Evolutionary conservation across 2,113 vertebrate species (phyloP), one percentile per base, ranked within the genome.

Genomic region (Phainopepla nitens): DNA sequence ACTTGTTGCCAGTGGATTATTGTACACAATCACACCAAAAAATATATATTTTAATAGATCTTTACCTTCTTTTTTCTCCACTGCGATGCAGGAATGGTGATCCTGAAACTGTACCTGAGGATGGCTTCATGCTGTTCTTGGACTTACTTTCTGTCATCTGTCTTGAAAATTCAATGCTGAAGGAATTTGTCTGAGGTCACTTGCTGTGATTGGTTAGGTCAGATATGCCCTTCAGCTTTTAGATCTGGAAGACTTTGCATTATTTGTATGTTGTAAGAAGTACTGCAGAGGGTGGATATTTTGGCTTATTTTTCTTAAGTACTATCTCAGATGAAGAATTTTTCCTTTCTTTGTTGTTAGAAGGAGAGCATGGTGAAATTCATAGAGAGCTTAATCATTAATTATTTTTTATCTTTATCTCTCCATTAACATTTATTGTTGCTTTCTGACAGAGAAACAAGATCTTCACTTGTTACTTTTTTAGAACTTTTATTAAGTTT

Each of bases 171-270:
- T 36, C 41, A 61, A 0, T 77, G 42, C 36, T 56, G 22, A 61
- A 93, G 65, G 66, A 82, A 82, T 84, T 91, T 81, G 23, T 80
- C 51, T 68, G 90, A 68, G 73, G 73, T 91, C 70, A 49, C 35
- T 87, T 75, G 41, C 73, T 87, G 61, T 82, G 49, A 42, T 89
- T 75, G 24, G 42, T 87, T 84, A 66, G 65, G 77, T 94, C 87
- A 78, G 35, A 47, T 71, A 13, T 50, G 33, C 35, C 73, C 84
- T 87, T 91, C 57, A 78, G 81, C 77, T 93, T 71, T 75, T 77
- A 87, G 45, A 79, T 76, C 49, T 85, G 61, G 53, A 87, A 79
- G 57, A 49, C 50, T 68, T 90, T 71, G 51, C 57, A 23, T 84
- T n/a, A n/a, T n/a, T n/a, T n/a, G 20, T 68, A 49, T 61, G n/a